Percentiles rank a stretch among this genome's conserved stretches.
phyloP scores from a whole-genome alignment of 2,888 invertebrate genomes.

The Perdita meconis region DNA sequence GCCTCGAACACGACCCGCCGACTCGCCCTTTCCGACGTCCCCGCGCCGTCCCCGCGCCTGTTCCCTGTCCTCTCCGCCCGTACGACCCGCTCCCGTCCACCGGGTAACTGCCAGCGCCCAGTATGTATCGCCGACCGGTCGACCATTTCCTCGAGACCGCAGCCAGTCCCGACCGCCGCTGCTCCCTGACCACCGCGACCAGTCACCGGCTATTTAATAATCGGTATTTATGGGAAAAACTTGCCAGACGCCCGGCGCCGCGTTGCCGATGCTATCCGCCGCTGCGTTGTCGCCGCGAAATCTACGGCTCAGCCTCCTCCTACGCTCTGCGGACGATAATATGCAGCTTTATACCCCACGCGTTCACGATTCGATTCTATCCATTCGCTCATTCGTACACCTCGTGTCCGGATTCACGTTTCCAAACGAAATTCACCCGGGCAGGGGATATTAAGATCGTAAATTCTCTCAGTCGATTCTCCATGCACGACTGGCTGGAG shows the following conservation, averaged over 20 bases:
- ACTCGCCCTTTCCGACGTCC: constrained; percentile 51
- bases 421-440: constrained; percentile 27
- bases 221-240: constrained; percentile 82
- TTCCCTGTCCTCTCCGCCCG: constrained; percentile 46
- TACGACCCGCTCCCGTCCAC: constrained; percentile 17
- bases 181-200: constrained; percentile 49
- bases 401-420: not conserved
- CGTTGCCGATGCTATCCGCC: constrained; percentile 22
- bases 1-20: constrained; percentile 75
- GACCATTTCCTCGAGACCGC: constrained; percentile 63
- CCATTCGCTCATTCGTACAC: not conserved
- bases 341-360: constrained; percentile 23
- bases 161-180: constrained; percentile 36
- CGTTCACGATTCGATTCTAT: constrained; percentile 20
- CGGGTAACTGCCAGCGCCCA: constrained; percentile 28
- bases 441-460: constrained; percentile 38
- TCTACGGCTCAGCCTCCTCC: constrained; percentile 38
- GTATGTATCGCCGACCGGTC: constrained; percentile 38
- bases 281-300: constrained; percentile 44
- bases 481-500: not conserved
- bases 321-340: not conserved
- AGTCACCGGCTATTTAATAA: constrained; percentile 77
- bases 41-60: constrained; percentile 3
- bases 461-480: constrained; percentile 18
- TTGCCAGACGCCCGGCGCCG: constrained; percentile 68